Percentiles rank a stretch among this genome's conserved stretches.
Conservation (phyloP, 2,888 invertebrate genomes). For the Fragum sueziense region DNA sequence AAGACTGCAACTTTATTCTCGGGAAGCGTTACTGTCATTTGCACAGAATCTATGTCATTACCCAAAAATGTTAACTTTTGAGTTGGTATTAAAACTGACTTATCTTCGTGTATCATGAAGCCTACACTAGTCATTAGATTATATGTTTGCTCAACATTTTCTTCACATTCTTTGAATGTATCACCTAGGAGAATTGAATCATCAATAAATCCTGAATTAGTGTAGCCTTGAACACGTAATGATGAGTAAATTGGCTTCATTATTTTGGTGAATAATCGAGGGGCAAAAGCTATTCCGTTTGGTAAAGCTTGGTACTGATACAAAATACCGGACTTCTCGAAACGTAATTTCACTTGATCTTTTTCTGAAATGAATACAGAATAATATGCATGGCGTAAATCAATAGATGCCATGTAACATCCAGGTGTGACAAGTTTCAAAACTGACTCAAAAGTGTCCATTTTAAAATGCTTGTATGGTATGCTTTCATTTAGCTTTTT, state of each 20-base stretch:
- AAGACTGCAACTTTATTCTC: constrained; percentile 7
- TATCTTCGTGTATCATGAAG: constrained; percentile 23
- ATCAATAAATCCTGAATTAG: constrained; percentile 56
- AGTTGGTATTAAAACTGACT: constrained; percentile 35
- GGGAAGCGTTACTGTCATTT: constrained; percentile 51
- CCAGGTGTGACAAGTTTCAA: constrained; percentile 34
- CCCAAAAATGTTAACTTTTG: too few species aligned
- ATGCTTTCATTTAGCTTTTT: constrained; percentile 40
- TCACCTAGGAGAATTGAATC: constrained; percentile 37
- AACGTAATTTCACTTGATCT: constrained; percentile 37
- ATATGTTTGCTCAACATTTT: constrained; percentile 28
- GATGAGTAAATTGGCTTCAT: constrained; percentile 55
- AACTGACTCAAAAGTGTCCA: constrained; percentile 45
- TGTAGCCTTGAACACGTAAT: constrained; percentile 39
- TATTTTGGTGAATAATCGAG: constrained; percentile 54
- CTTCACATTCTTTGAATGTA: constrained; percentile 23
- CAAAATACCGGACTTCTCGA: constrained; percentile 34
- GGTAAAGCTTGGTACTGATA: constrained; percentile 54
- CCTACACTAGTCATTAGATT: constrained; percentile 11
- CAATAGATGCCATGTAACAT: constrained; percentile 32
- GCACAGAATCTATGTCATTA: constrained; percentile 50
- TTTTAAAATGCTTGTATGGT: constrained; percentile 46
- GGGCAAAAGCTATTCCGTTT: constrained; percentile 49
- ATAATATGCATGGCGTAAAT: constrained; percentile 45
- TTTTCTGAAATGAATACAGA: constrained; percentile 36